A percentile compares a stretch with the other conserved stretches of the same genome.
phyloP scores from a whole-genome alignment of 2,888 invertebrate genomes.

The Chaitophorus viminalis region DNA sequence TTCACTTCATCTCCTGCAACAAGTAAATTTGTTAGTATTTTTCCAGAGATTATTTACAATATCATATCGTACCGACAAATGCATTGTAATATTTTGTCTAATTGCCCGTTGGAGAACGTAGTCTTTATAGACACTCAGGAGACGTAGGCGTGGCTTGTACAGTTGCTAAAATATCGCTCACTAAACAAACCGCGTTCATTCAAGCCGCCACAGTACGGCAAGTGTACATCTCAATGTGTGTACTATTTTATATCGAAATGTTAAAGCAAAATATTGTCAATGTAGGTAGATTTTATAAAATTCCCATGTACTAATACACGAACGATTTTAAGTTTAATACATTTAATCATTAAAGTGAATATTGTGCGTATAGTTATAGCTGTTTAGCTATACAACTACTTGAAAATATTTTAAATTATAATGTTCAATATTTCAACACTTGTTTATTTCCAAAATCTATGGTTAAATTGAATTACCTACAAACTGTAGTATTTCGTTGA shows the following conservation, averaged over 20 bases:
- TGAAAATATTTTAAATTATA: no score
- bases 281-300: no score
- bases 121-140: constrained; percentile 41
- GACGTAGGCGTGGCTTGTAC: constrained; percentile 45
- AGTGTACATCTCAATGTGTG: constrained; percentile 13
- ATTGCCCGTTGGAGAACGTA: constrained; percentile 14
- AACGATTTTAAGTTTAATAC: no score
- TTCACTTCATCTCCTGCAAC: not conserved
- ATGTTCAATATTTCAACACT: no score
- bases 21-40: constrained; percentile 4
- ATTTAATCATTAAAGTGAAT: no score
- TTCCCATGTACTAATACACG: no score
- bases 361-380: no score
- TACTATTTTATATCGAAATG: not conserved
- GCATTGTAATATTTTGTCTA: not conserved
- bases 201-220: constrained; percentile 25
- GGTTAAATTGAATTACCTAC: no score
- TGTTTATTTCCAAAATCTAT: no score
- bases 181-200: constrained; percentile 38
- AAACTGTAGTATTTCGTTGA: no score
- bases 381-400: no score
- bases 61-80: not conserved
- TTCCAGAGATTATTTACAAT: not conserved
- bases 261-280: not conserved
- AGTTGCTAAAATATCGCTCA: constrained; percentile 35